Conservation (phyloP, 2,888 invertebrate species). For the Rotaria sp. region DNA sequence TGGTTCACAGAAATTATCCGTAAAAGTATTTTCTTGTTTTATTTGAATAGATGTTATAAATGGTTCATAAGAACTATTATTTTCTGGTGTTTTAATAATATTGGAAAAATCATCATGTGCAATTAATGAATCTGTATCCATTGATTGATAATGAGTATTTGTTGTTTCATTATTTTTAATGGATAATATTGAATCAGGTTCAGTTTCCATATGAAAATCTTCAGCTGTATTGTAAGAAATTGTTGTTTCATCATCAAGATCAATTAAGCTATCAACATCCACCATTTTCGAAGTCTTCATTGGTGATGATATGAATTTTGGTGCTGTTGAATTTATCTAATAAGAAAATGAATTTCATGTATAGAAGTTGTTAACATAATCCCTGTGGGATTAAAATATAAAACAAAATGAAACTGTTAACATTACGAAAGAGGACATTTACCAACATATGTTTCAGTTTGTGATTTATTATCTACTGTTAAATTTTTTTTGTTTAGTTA, state of each 20-base stretch:
- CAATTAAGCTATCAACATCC: not conserved
- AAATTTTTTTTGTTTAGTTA: no score
- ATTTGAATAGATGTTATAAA: not conserved
- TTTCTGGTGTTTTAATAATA: not conserved
- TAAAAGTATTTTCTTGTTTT: not conserved
- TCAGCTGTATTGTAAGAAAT: not conserved
- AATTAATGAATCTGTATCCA: not conserved
- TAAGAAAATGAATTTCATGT: not conserved
- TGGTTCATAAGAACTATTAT: not conserved
- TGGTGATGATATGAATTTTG: not conserved
- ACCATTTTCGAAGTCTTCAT: not conserved
- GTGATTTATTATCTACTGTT: no score
- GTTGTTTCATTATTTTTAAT: not conserved
- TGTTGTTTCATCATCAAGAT: not conserved
- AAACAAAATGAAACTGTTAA: no score
- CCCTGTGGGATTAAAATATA: no score
- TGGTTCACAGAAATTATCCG: not conserved
- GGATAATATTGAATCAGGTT: not conserved
- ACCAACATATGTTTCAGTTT: no score
- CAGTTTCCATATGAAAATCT: not conserved
- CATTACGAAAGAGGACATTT: no score
- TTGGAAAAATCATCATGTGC: not conserved
- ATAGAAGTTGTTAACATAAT: no score
- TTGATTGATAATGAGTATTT: not conserved
- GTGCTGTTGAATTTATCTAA: not conserved